These are phyloP conservation scores for Drosophila borealis DNA, from an alignment of 2,888 invertebrate species.

Conservation along the genomic window DNA sequence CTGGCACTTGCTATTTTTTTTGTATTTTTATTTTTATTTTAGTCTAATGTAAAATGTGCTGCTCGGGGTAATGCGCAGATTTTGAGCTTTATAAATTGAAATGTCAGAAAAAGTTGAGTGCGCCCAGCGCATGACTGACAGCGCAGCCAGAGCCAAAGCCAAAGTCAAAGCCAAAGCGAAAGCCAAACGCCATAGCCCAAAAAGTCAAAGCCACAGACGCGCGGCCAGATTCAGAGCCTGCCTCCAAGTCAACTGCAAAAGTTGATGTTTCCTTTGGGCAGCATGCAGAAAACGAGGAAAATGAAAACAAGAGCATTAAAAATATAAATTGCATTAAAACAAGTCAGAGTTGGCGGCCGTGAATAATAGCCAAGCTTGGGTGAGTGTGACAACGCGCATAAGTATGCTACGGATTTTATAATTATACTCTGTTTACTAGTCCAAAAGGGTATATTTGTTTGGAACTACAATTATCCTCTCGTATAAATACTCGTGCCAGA, in stretches of 20 bases:
- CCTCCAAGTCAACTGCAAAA: conserved; percentile 57
- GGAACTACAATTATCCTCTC: accelerated
- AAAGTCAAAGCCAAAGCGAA: conserved; percentile 2
- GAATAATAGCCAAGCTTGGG: conserved; percentile 41
- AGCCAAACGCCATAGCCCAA: not conserved
- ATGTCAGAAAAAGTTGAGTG: conserved; percentile 79
- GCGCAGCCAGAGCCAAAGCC: conserved; percentile 20
- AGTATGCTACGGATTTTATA: conserved; percentile 48
- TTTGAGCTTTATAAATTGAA: conserved; percentile 80
- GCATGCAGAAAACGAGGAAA: not conserved
- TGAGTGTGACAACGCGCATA: conserved; percentile 23
- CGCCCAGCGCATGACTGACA: conserved; percentile 68
- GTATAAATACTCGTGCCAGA: not conserved
- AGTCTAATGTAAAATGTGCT: conserved; percentile 66
- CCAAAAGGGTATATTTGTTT: not conserved
- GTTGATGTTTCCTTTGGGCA: conserved; percentile 42
- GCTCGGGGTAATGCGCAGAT: conserved; percentile 75
- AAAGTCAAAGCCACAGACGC: conserved; percentile 23
- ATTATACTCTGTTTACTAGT: not conserved
- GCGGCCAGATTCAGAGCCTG: conserved; percentile 14
- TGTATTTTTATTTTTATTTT: not conserved
- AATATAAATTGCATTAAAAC: conserved; percentile 48
- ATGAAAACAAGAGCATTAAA: conserved; percentile 9
- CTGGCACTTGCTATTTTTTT: conserved; percentile 38
- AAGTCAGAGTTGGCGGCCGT: conserved; percentile 40